These are phyloP conservation scores for Torymus tubicola DNA, from an alignment of 2,888 invertebrate genomes.

Conservation along the genomic window DNA sequence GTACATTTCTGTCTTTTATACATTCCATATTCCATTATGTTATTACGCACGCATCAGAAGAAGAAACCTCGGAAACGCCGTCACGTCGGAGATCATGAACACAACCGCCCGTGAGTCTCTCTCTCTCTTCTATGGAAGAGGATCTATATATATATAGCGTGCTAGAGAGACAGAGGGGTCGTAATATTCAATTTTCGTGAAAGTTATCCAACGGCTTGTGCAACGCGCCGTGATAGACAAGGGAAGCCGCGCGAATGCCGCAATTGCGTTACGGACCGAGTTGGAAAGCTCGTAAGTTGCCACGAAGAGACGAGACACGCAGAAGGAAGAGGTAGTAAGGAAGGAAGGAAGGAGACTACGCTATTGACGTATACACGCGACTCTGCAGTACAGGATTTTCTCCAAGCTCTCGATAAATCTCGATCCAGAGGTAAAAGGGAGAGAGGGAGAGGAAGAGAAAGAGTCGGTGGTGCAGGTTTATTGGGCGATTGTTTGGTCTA, in stretches of 20 bases:
- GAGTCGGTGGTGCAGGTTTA: no score
- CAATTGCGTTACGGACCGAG: conserved; percentile 23
- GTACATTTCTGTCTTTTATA: no score
- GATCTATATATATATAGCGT: not conserved
- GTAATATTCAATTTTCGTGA: conserved; percentile 48
- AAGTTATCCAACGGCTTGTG: conserved; percentile 37
- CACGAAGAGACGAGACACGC: no score
- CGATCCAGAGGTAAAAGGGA: not conserved
- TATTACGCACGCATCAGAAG: no score
- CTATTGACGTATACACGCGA: conserved; percentile 10
- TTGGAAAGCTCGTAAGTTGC: conserved; percentile 12
- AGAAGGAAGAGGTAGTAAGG: no score
- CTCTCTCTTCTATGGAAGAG: not conserved
- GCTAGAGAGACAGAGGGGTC: no score
- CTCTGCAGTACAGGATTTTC: conserved; percentile 1
- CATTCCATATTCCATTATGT: no score
- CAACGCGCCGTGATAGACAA: conserved; percentile 30
- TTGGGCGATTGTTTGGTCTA: no score
- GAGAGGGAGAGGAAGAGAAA: no score
- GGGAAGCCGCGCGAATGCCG: conserved; percentile 32
- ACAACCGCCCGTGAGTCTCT: no score
- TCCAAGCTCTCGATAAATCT: conserved; percentile 4
- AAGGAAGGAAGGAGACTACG: not conserved
- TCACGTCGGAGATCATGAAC: no score
- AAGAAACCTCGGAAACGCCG: conserved; percentile 25